Base-by-base conservation (phyloP, 2,797 vertebrate species). In the Toxotes lorentzi region DNA sequence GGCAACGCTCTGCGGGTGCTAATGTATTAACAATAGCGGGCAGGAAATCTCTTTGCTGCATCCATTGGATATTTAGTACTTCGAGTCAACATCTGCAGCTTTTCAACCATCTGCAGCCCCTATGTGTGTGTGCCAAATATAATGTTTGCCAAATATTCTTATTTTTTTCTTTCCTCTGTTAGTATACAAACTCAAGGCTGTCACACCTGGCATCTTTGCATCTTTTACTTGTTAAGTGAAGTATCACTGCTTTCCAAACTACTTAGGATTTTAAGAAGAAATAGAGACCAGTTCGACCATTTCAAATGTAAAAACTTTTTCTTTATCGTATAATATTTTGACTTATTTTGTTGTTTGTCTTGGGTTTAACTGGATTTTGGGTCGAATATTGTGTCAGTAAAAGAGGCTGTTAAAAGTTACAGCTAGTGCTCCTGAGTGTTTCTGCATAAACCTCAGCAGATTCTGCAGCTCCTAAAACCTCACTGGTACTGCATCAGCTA, bases 1-100 rank as follows among this genome's bases (percentile, higher is more conserved):
- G 64, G 35, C 40, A 53, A 38, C 57, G 50, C 59, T 64, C 17
- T 23, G 54, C 23, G 47, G 7, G 38, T 65, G 69, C 72, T 71
- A 70, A 80, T 79, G 58, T 69, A 61, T 78, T 79, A 68, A 57
- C 53, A 75, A 54, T 67, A 58, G 64, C 54, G 72, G 57, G 62
- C 35, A 72, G 38, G 13, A 63, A 58, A 72, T 74, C 10, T 47
- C 41, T 10, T 21, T 23, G 14, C 45, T 57, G 62, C 57, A 48
- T 78, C 59, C 57, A 48, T 41, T 47, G 41, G 62, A 73, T 77
- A 27, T 75, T 53, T 61, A 64, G 43, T n/a, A 12, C 61, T 66
- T 78, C 43, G 45, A 69, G 70, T 70, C 54, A 76, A 58, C 83
- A 88, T 83, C 78, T 87, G 71, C 75, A 72, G 64, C 40, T 16